Evolutionary conservation across 2,113 vertebrate genomes (phyloP).

Genomic region (Meles meles): DNA sequence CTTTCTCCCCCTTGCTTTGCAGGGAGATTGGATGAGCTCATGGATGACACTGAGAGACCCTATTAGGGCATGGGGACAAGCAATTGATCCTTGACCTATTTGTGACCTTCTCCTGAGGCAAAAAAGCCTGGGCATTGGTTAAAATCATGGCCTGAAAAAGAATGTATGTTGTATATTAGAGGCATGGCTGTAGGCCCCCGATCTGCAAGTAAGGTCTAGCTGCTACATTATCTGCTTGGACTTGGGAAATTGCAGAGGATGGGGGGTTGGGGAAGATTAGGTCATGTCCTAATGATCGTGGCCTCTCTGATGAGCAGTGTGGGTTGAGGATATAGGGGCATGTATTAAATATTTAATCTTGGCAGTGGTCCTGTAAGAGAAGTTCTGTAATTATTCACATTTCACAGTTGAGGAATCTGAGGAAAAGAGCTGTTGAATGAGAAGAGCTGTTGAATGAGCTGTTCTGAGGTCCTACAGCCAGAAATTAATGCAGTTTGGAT

Average conservation of each 20-base stretch:
- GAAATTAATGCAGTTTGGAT: neutral
- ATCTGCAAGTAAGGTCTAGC: neutral
- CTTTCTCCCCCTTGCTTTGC: neutral
- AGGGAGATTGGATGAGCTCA: neutral
- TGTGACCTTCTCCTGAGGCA: neutral
- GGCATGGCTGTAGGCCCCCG: neutral
- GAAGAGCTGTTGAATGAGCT: neutral
- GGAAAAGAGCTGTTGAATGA: neutral
- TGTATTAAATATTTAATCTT: neutral
- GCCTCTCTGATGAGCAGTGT: neutral
- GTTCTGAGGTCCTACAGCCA: neutral
- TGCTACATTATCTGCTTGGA: neutral
- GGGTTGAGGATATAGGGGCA: neutral
- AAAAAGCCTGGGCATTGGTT: neutral
- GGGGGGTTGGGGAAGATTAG: neutral
- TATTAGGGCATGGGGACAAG: neutral
- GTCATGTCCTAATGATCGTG: neutral
- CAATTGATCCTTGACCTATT: neutral
- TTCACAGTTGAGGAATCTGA: neutral
- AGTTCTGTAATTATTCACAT: neutral
- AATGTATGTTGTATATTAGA: neutral
- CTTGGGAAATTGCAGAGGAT: neutral
- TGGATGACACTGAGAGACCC: neutral
- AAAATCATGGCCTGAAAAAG: neutral
- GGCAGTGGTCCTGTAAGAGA: neutral